Base-by-base conservation (phyloP, 2,797 vertebrate species). In the Coilia nasus region DNA sequence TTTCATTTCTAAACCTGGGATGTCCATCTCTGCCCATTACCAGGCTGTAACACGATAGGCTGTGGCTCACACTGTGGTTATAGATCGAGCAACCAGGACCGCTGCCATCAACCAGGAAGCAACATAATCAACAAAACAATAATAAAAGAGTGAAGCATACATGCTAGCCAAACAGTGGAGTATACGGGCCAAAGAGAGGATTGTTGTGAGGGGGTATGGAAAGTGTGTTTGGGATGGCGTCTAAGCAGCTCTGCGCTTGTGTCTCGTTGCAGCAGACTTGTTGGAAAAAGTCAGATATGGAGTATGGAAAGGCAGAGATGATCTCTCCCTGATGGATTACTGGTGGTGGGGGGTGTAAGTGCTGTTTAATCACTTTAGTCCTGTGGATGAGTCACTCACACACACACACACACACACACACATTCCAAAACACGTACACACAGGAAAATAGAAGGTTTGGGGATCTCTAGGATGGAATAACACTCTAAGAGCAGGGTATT, bases 271-370 rank as follows among this genome's bases (percentile, higher is more conserved):
- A 31, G 62, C 62, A 54, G 50, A 54, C 7, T 54, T 12, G 31
- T 14, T 67, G 62, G 62, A 67, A 67, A 67, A 15, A 28, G 23
- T 31, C 62, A 67, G 12, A 31, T 31, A 54, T 54, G 50, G 62
- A 12, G 11, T 67, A 82, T 23, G 78, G 64, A 89, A 85, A 86
- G 84, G 46, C 35, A 85, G 75, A 84, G 82, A 78, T 83, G 84
- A 64, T 84, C 46, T 62, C 19, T 82, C 80, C 84, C 54, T 62
- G 46, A 78, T 47, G 75, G 9, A 59, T 56, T 75, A 60, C 85
- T 35, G n/a, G 25, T 9, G 50, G 2, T 54, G 50, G 50, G 50
- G 10, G 25, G 62, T 12, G 25, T 10, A 25, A 67, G 62, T 67
- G 62, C 62, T 67, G 62, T 5, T 31, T 67, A 25, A 67, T 28